Base-by-base conservation (phyloP, 2,113 vertebrate species). In the Cricetomys ansorgei region DNA sequence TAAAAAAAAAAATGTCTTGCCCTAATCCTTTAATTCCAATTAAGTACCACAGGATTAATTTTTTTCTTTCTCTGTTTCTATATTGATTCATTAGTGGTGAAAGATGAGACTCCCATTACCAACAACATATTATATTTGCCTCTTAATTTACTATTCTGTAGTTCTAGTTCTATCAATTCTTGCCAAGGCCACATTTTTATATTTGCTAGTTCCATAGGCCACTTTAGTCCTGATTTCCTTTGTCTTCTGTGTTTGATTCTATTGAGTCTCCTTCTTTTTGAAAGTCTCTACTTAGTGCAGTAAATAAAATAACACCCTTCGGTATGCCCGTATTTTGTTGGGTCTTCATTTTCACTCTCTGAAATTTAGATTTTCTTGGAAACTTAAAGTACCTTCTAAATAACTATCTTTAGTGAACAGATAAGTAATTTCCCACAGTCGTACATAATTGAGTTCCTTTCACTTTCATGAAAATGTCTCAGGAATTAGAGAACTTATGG, bases 401-500 rank as follows among this genome's bases (percentile, higher is more conserved):
- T 53, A n/a, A 76, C 37, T 79, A 12, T 80, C n/a, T 87, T 95
- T 69, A 50, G 34, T 81, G 31, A 92, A 89, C 4, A 92, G 89
- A 50, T 85, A 97, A 85, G 86, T 70, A 77, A 92, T 94, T 93
- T 91, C 55, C 70, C 43, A 85, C 40, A 96, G 55, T 70, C 67
- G 40, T 50, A 88, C 13, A 75, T 75, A 96, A 91, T 83, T 84
- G 81, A 96, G n/a, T 62, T 90, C 25, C 55, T 96, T 34, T 73
- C 92, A 3, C 43, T 94, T 65, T 83, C 50, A n/a, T 67, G 37
- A 25, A 92, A 94, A 77, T 62, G 31, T 90, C 6, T 88, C 67
- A 77, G 45, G 21, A 96, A 75, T 89, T 89, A 90, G 50, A 94
- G 48, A 43, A 70, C 19, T 55, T 62, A 94, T 31, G 29, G 65